Evolutionary conservation across 2,797 vertebrate species (phyloP), one percentile per base, ranked within the genome.

Genomic region (Catharus ustulatus): DNA sequence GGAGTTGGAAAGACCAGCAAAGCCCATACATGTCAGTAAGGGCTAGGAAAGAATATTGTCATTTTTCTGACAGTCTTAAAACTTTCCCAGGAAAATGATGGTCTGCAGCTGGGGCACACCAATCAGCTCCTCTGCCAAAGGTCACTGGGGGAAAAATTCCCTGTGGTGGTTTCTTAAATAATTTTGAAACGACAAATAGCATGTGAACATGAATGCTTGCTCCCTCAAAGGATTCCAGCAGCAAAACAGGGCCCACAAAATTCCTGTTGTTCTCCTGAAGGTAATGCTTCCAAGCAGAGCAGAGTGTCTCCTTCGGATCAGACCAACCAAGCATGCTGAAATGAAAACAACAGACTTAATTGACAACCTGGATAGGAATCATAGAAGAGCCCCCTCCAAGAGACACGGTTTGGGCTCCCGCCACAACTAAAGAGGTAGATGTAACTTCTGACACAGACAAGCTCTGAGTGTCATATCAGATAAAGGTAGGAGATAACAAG

Each of bases 361-460:
- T 87, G 71, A 92, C 83, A 87, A 74, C 34, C 46, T 86, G 83
- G 82, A 94, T 84, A 73, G 62, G 61, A 85, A 74, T 89, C 78
- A 45, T 27, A 46, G 54, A 93, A 51, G 19, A 92, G 34, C 55
- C 51, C 45, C 68, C 30, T 83, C 73, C 87, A 80, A 63, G 49
- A 75, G 57, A 75, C 54, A 34, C 0, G 1, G n/a, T 76, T 59
- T 87, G 66, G 86, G 74, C 71, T 87, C 36, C 78, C 88, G 81
- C 79, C 86, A 55, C 69, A 52, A 13, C 69, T 58, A 2, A 62
- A 87, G 43, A 93, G 67, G 78, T 67, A 91, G 89, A 61, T 79
- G 43, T 63, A 78, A 68, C 55, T 91, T 64, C 77, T 95, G 92
- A 90, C 78, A 71, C 26, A 83, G 88, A 75, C 83, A 78, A 92